These are phyloP conservation scores for Dasyornis broadbenti DNA, from an alignment of 2,113 vertebrate species.

Conservation along the genomic window DNA sequence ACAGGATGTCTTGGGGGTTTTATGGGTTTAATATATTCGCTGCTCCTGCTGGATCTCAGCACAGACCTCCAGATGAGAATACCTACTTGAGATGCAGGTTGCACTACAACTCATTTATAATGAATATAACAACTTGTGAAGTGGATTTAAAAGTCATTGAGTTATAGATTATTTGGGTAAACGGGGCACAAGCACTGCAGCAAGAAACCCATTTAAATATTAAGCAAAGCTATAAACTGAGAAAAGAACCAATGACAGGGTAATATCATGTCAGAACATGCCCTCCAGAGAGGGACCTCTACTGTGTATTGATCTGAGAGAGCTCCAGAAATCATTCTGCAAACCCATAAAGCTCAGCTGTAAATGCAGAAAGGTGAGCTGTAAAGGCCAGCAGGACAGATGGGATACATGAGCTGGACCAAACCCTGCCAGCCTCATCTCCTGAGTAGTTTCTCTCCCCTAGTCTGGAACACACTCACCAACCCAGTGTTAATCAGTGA, in stretches of 20 bases:
- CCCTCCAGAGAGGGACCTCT: slow-evolving; percentile 14
- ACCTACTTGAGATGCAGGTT: slow-evolving; percentile 50
- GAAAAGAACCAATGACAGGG: background rate
- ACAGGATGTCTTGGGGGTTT: background rate
- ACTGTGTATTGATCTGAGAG: background rate
- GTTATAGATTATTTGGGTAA: slow-evolving; percentile 62
- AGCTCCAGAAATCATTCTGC: slow-evolving; percentile 19
- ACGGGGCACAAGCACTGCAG: slow-evolving; percentile 15
- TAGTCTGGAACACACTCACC: background rate
- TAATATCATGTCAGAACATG: slow-evolving; percentile 49
- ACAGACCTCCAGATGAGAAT: slow-evolving; percentile 25
- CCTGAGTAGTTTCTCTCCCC: background rate
- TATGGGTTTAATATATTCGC: slow-evolving; percentile 15
- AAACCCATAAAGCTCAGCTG: background rate
- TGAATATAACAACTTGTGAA: slow-evolving; percentile 53
- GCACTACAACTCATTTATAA: slow-evolving; percentile 44
- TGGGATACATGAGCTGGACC: background rate
- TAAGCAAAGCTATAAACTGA: slow-evolving; percentile 42
- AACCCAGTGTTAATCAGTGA: background rate
- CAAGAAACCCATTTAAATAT: slow-evolving; percentile 56
- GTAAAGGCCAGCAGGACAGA: background rate
- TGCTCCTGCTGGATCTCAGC: background rate
- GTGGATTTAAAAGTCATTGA: slow-evolving; percentile 62
- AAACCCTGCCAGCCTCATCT: background rate
- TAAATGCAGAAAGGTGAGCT: background rate